Conservation (phyloP, 1,140 invertebrate genomes). For the Euura lappo region DNA sequence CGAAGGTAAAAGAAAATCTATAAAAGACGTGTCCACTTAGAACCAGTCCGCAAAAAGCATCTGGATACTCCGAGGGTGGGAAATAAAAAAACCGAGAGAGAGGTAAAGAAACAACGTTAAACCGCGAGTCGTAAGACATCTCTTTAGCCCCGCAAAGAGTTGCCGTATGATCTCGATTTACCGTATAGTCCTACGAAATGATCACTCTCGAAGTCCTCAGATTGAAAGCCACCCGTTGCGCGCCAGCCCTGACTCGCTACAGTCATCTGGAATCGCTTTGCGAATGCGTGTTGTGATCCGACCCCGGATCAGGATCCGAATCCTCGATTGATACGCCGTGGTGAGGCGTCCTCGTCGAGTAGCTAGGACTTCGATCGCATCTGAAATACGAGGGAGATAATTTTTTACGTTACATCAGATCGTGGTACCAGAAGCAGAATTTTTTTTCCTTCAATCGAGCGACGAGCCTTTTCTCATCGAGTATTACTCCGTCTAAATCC, state of each 20-base stretch:
- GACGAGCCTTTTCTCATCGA: neutral
- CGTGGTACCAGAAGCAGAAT: no score
- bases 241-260: slow-evolving; percentile 40
- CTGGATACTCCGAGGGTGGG: neutral
- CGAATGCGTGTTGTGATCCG: slow-evolving; percentile 48
- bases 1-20: neutral
- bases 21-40: neutral
- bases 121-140: neutral
- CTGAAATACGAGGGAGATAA: slow-evolving; percentile 36
- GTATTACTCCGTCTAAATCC: neutral
- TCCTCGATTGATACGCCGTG: slow-evolving; percentile 55
- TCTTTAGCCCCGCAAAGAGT: neutral
- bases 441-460: no score
- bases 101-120: neutral
- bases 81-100: neutral
- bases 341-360: slow-evolving; percentile 42
- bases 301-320: slow-evolving; percentile 50
- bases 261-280: slow-evolving; percentile 57
- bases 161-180: neutral
- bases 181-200: slow-evolving; percentile 19
- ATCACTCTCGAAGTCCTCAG: slow-evolving; percentile 27
- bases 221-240: slow-evolving; percentile 41
- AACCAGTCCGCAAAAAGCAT: neutral
- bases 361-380: slow-evolving; percentile 51
- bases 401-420: neutral